Evolutionary conservation across 2,888 invertebrate species (phyloP).

Genomic region (Chorisops tibialis): DNA sequence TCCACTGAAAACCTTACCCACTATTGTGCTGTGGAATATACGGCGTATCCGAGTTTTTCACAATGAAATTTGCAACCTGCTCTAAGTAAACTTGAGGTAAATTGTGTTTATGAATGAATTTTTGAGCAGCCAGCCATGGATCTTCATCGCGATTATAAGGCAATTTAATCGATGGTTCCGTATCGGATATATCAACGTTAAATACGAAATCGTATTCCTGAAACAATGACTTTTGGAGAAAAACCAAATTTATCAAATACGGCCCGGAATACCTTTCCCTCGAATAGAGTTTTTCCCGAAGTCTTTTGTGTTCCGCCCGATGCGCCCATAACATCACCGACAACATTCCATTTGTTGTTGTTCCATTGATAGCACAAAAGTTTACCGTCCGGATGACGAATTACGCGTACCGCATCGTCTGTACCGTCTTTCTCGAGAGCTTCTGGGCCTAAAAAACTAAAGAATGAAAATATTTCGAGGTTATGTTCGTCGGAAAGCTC

Average conservation of each 20-base stretch:
- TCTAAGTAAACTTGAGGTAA: conserved; percentile 85
- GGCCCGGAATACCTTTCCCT: conserved; percentile 62
- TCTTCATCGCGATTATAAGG: conserved; percentile 89
- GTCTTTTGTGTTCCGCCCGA: conserved; percentile 62
- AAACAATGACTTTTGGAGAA: neutral
- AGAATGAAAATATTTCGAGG: no score
- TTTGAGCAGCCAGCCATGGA: conserved; percentile 88
- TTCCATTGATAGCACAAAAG: conserved; percentile 81
- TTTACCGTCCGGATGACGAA: conserved; percentile 66
- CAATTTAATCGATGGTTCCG: conserved; percentile 80
- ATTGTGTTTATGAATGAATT: conserved; percentile 80
- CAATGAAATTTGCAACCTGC: conserved; percentile 88
- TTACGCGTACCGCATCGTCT: conserved; percentile 83
- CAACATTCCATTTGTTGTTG: conserved; percentile 70
- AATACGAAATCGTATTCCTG: conserved; percentile 91
- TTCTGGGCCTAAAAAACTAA: conserved; percentile 77
- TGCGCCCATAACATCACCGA: conserved; percentile 87
- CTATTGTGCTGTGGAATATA: neutral
- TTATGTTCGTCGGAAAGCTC: no score
- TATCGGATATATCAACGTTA: conserved; percentile 92
- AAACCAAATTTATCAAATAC: neutral
- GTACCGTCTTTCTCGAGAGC: conserved; percentile 71
- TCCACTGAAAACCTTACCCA: neutral
- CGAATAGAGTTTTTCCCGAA: conserved; percentile 72
- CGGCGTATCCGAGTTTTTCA: conserved; percentile 64